Evolutionary conservation across 1,140 invertebrate species (phyloP), one percentile per base, ranked within the genome.

Genomic region (Phthorimaea operculella): DNA sequence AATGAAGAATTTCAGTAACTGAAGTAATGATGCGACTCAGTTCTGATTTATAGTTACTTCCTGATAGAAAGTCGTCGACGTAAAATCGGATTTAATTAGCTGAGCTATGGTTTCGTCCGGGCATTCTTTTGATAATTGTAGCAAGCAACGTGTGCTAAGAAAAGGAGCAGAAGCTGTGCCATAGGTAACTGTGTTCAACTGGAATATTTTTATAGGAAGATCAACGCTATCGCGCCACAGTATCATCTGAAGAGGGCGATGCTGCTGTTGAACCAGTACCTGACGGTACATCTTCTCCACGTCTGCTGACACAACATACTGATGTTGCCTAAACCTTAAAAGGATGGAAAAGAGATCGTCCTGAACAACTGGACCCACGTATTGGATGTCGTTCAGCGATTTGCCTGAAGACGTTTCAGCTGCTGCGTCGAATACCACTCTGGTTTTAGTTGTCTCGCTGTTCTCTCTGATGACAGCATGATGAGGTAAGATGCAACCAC

Each of bases 341-440:
- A 85, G 39, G 21, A 81, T 72, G 12, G 67, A 60, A n/a, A 54
- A 76, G 59, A 85, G 54, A 54, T 84, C 73, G 17, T 74, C 63
- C 57, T 87, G 81, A 5, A 85, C 57, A 28, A 62, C 74, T 9
- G 81, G 74, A 3, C 76, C 83, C 2, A 74, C 64, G 15, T 71
- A 45, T 42, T 81, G 63, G 2, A 63, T 65, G 34, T 78, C 74
- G 60, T 84, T 82, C 4, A 83, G 59, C 4, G 76, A 79, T 33
- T 72, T 56, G 0, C 72, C 74, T 1, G 57, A 60, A 0, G 62
- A 58, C 1, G 77, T 70, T 57, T 67, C 70, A 1, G 63, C 59
- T 1, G 75, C 79, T 6, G 70, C 83, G 47, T 86, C 71, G 54
- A 83, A 86, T 1, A 85, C 83, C 4, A 74, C 64, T 0, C 77